Evolutionary conservation across 1,140 invertebrate species (phyloP).

Genomic region (Lordiphosa stackelbergi): DNA sequence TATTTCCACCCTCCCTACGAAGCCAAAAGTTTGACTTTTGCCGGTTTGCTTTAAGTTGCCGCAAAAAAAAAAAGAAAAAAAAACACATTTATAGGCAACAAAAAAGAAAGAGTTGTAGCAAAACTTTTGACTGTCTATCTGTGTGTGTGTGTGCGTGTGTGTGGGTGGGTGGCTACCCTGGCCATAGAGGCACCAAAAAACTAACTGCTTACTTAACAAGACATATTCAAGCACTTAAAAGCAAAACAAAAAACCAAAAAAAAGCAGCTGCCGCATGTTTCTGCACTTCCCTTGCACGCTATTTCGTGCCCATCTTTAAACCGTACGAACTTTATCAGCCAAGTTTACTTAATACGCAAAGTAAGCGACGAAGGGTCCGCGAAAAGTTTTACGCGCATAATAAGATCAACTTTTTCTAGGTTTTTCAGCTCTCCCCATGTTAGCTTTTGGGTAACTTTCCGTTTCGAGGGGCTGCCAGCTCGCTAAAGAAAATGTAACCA

Average conservation of each 20-base stretch:
- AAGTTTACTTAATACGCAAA: slow-evolving; percentile 75
- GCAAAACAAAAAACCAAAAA: slow-evolving; percentile 56
- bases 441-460: slow-evolving; percentile 38
- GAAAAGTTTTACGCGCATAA: slow-evolving; percentile 71
- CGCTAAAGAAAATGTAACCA: background rate
- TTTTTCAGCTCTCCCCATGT: slow-evolving; percentile 23
- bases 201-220: slow-evolving; percentile 74
- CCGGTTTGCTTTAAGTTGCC: slow-evolving; percentile 4
- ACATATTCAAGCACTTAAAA: slow-evolving; percentile 74
- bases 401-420: slow-evolving; percentile 60
- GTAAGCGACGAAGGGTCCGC: slow-evolving; percentile 35
- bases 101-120: slow-evolving; percentile 28
- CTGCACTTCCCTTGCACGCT: slow-evolving; percentile 4
- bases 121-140: slow-evolving; percentile 34
- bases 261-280: background rate
- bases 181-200: slow-evolving; percentile 41
- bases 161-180: slow-evolving; percentile 4
- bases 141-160: background rate
- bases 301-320: slow-evolving; percentile 4
- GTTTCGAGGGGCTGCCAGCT: slow-evolving; percentile 27
- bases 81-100: slow-evolving; percentile 33
- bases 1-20: background rate
- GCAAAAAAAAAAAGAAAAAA: background rate
- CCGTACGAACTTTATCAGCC: slow-evolving; percentile 61
- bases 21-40: slow-evolving; percentile 2